Base-by-base conservation (phyloP, 2,888 invertebrate species). In the Pseudanteris insignis region DNA sequence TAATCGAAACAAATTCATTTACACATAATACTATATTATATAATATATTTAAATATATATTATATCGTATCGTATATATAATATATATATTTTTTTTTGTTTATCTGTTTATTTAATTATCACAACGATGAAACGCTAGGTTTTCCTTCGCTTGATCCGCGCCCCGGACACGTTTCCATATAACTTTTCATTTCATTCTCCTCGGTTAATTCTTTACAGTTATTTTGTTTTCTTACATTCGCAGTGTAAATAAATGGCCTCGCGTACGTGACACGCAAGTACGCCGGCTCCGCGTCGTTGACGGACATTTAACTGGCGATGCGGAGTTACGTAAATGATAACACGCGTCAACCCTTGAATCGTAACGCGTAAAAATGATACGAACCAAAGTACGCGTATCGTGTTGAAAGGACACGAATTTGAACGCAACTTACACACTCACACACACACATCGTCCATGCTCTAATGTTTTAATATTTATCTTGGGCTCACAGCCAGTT, bases 41-140 rank as follows among this genome's bases (percentile, higher is more conserved):
- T n/a, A n/a, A n/a, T n/a, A n/a, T n/a, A n/a, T n/a, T n/a, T n/a
- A n/a, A n/a, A n/a, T n/a, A n/a, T n/a, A n/a, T n/a, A n/a, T n/a
- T n/a, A n/a, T n/a, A n/a, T n/a, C n/a, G n/a, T n/a, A n/a, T n/a
- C n/a, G n/a, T n/a, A n/a, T n/a, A n/a, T n/a, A n/a, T n/a, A n/a
- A n/a, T n/a, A n/a, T n/a, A n/a, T n/a, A n/a, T n/a, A n/a, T n/a
- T n/a, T n/a, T n/a, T n/a, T n/a, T n/a, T n/a, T n/a, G n/a, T n/a
- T n/a, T 37, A 50, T 67, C 48, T 57, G 46, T 63, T 63, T 58
- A 38, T 58, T 40, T 50, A 46, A 46, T 58, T 67, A 68, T 66
- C 66, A 65, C 67, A 69, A 73, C 70, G 64, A 71, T 69, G 69
- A 75, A 74, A 75, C 68, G 61, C 64, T 67, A 63, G 59, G 60